phyloP scores from a whole-genome alignment of 2,888 invertebrate species.

The Trachelus troglodyta region DNA sequence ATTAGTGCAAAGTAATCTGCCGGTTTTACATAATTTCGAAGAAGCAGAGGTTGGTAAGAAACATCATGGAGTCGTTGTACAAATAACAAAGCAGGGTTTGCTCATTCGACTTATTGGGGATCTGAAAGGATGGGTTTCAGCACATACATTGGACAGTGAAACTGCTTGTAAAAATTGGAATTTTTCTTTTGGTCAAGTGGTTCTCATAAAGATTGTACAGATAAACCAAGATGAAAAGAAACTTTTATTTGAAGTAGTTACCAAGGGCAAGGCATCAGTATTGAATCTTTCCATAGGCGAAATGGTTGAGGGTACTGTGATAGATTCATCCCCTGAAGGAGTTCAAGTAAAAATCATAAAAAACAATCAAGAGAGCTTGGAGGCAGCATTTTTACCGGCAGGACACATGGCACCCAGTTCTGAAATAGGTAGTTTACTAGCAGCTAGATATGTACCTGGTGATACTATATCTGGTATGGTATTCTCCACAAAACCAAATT shows the following conservation, averaged over 20 bases:
- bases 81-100: conserved; percentile 68
- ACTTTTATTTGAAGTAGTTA: conserved; percentile 29
- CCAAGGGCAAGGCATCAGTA: neutral
- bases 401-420: conserved; percentile 56
- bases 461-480: conserved; percentile 49
- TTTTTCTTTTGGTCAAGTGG: conserved; percentile 73
- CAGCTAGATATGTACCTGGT: conserved; percentile 46
- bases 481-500: conserved; percentile 46
- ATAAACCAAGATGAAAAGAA: conserved; percentile 31
- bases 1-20: conserved; percentile 70
- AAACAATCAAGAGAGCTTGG: conserved; percentile 18
- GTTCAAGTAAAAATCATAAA: conserved; percentile 44
- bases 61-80: conserved; percentile 71
- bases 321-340: conserved; percentile 49
- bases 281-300: conserved; percentile 44
- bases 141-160: conserved; percentile 57
- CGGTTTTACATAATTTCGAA: conserved; percentile 68
- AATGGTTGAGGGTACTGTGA: conserved; percentile 48
- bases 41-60: conserved; percentile 68
- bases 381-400: conserved; percentile 52
- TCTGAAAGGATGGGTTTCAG: conserved; percentile 69
- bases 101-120: conserved; percentile 73
- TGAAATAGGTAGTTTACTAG: conserved; percentile 47
- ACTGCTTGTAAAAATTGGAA: conserved; percentile 62
- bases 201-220: conserved; percentile 36